Evolutionary conservation across 2,113 vertebrate genomes (phyloP).

Genomic region (Merops nubicus): DNA sequence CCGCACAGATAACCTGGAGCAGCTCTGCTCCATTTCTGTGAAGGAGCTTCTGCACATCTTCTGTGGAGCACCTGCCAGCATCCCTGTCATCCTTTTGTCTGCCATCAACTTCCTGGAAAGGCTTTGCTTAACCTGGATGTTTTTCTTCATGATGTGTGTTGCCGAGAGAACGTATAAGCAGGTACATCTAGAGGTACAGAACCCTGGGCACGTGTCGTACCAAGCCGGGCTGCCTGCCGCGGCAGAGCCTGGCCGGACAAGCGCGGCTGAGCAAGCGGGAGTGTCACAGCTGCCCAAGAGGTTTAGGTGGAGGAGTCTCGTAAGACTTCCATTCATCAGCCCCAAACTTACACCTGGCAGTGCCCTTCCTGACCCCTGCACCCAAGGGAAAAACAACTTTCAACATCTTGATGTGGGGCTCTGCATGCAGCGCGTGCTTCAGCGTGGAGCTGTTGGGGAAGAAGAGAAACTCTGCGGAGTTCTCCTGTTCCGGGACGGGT

Average conservation of each 20-base stretch:
- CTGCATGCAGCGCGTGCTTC: fast-evolving
- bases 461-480: not conserved
- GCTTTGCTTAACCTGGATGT: conserved; percentile 90
- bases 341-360: not conserved
- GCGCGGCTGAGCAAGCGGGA: not conserved
- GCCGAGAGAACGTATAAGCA: conserved; percentile 97
- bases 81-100: conserved; percentile 74
- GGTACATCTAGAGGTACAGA: conserved; percentile 64
- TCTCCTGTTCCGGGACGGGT: not conserved
- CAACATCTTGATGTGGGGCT: too few species aligned
- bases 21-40: conserved; percentile 76
- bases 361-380: not conserved
- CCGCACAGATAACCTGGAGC: conserved; percentile 80
- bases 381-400: not conserved
- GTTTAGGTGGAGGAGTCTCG: not conserved
- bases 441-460: not conserved
- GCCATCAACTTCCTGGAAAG: conserved; percentile 88
- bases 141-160: conserved; percentile 99
- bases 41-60: conserved; percentile 80
- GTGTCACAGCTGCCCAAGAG: not conserved
- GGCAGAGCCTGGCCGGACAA: not conserved
- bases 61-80: conserved; percentile 76
- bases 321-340: not conserved
- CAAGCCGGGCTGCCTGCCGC: fast-evolving
- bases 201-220: too few species aligned